These are phyloP conservation scores for Alsophila aescularia DNA, from an alignment of 2,888 invertebrate species.

Conservation along the genomic window DNA sequence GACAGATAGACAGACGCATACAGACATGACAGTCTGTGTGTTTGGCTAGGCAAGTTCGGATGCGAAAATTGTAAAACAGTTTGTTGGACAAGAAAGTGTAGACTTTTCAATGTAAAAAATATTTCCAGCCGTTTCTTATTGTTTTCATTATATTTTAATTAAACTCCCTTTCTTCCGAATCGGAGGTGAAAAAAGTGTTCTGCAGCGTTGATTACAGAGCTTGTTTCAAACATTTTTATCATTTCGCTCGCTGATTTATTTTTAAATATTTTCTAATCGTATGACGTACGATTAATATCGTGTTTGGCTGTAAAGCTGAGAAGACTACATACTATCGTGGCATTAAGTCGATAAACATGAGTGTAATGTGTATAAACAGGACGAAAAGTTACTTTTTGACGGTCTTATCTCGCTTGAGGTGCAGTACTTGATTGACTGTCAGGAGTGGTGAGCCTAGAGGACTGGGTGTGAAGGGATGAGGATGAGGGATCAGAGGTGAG, in stretches of 20 bases:
- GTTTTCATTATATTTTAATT: constrained; percentile 8
- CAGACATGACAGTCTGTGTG: constrained; percentile 27
- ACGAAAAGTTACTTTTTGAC: constrained; percentile 69
- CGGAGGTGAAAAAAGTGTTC: constrained; percentile 26
- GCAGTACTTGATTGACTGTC: constrained; percentile 66
- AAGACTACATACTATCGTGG: constrained; percentile 31
- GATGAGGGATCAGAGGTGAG: constrained; percentile 69
- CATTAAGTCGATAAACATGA: constrained; percentile 64
- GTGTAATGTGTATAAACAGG: constrained; percentile 66
- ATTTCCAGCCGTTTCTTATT: constrained; percentile 12
- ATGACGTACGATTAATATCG: constrained; percentile 37
- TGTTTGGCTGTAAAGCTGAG: constrained; percentile 24
- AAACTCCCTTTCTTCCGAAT: not conserved
- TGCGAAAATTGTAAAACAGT: constrained; percentile 30
- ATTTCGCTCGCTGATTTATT: constrained; percentile 50
- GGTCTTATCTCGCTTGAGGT: constrained; percentile 67
- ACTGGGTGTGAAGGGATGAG: constrained; percentile 41
- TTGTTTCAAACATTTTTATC: constrained; percentile 66
- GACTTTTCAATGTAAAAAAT: constrained; percentile 18
- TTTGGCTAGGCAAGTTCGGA: constrained; percentile 35
- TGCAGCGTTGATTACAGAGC: constrained; percentile 58
- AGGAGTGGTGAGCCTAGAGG: constrained; percentile 33
- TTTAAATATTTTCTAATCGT: constrained; percentile 43
- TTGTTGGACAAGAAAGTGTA: constrained; percentile 22
- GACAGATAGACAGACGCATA: constrained; percentile 13